These are phyloP conservation scores for Leptinotarsa defecta DNA, from an alignment of 1,140 invertebrate species.

Conservation along the genomic window DNA sequence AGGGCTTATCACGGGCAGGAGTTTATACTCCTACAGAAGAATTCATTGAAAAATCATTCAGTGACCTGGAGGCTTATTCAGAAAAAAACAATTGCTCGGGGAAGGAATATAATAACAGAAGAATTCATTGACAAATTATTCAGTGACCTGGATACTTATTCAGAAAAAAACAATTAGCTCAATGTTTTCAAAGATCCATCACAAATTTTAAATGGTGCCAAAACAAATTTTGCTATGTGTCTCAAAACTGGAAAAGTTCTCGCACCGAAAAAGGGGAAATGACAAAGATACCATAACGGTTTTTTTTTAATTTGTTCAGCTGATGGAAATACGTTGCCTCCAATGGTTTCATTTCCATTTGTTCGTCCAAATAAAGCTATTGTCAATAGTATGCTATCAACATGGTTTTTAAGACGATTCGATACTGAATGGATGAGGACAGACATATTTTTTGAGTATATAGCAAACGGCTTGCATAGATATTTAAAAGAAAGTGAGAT, in stretches of 20 bases:
- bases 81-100: neutral
- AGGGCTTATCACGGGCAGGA: neutral
- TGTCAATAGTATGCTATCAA: neutral
- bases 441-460: neutral
- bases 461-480: neutral
- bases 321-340: neutral
- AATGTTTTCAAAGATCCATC: neutral
- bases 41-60: neutral
- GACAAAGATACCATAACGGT: neutral
- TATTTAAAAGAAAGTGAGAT: neutral
- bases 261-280: neutral
- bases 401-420: neutral
- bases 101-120: neutral
- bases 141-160: neutral
- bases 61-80: neutral
- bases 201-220: neutral
- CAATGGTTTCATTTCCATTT: neutral
- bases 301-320: neutral
- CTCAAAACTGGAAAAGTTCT: neutral
- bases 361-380: neutral
- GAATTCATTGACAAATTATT: neutral
- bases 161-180: neutral
- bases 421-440: neutral
- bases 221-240: neutral
- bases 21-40: neutral